phyloP scores from a whole-genome alignment of 2,888 invertebrate species.

The Mayetiola destructor region DNA sequence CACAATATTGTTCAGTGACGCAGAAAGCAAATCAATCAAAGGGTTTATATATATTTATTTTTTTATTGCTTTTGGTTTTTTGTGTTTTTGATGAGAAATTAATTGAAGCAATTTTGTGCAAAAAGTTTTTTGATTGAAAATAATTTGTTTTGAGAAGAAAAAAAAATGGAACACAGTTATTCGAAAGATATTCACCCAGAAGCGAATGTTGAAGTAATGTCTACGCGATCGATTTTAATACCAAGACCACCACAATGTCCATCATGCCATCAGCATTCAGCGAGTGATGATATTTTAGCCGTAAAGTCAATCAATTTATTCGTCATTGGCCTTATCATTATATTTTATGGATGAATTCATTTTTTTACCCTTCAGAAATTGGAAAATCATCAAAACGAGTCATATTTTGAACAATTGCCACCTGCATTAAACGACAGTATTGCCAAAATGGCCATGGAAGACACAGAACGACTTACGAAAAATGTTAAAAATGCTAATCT shows the following conservation, averaged over 20 bases:
- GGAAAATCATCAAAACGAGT: conserved; percentile 27
- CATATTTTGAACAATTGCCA: conserved; percentile 26
- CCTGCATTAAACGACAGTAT: conserved; percentile 45
- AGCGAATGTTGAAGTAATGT: conserved; percentile 26
- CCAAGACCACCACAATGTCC: conserved; percentile 34
- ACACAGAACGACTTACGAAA: conserved; percentile 50
- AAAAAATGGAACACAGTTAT: conserved; percentile 54
- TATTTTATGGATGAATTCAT: no score
- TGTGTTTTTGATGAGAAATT: background rate
- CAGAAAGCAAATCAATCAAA: background rate
- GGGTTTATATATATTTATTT: background rate
- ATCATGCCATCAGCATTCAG: conserved; percentile 30
- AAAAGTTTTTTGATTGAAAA: no score
- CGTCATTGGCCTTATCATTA: no score
- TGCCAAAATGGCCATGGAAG: conserved; percentile 51
- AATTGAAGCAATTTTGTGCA: background rate
- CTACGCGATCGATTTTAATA: conserved; percentile 29
- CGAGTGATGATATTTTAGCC: conserved; percentile 24
- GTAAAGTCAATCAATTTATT: conserved; percentile 25
- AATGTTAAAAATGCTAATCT: conserved; percentile 42
- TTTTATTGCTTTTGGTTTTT: background rate
- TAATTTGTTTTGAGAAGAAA: background rate
- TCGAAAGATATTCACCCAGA: conserved; percentile 44
- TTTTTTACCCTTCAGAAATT: conserved; percentile 32
- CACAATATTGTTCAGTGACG: no score